Evolutionary conservation across 2,888 invertebrate genomes (phyloP).

Genomic region (Megamerina dolium): DNA sequence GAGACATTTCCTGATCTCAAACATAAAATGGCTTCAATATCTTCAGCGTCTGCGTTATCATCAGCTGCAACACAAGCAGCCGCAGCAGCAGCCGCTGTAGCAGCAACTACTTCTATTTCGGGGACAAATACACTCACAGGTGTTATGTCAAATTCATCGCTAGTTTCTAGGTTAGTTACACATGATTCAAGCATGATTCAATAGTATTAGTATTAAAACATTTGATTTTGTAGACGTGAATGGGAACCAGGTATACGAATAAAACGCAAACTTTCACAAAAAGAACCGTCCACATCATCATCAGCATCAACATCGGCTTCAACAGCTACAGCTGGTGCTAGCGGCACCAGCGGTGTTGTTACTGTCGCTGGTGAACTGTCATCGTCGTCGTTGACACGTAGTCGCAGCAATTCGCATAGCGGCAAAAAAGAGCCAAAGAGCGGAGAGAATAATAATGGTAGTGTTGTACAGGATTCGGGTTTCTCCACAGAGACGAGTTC

Average conservation of each 20-base stretch:
- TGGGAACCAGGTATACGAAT: slow-evolving; percentile 80
- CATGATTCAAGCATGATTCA: not conserved
- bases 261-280: slow-evolving; percentile 55
- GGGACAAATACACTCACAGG: slow-evolving; percentile 39
- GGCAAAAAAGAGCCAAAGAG: slow-evolving; percentile 60
- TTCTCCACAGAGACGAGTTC: slow-evolving; percentile 86
- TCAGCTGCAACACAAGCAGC: slow-evolving; percentile 10
- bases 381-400: slow-evolving; percentile 51
- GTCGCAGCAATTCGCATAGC: slow-evolving; percentile 60
- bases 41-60: slow-evolving; percentile 44
- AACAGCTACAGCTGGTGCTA: slow-evolving; percentile 6
- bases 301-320: slow-evolving; percentile 20
- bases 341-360: slow-evolving; percentile 13
- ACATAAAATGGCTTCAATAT: slow-evolving; percentile 72
- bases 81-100: slow-evolving; percentile 14
- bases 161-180: slow-evolving; percentile 39
- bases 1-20: slow-evolving; percentile 89
- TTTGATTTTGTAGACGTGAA: slow-evolving; percentile 52
- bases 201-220: not conserved
- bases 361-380: slow-evolving; percentile 27
- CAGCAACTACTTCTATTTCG: slow-evolving; percentile 18
- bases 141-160: slow-evolving; percentile 44
- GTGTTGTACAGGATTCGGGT: slow-evolving; percentile 74
- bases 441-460: slow-evolving; percentile 54
- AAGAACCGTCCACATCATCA: slow-evolving; percentile 40